Evolutionary conservation across 2,113 vertebrate genomes (phyloP).

Genomic region (Coracopsis vasa): DNA sequence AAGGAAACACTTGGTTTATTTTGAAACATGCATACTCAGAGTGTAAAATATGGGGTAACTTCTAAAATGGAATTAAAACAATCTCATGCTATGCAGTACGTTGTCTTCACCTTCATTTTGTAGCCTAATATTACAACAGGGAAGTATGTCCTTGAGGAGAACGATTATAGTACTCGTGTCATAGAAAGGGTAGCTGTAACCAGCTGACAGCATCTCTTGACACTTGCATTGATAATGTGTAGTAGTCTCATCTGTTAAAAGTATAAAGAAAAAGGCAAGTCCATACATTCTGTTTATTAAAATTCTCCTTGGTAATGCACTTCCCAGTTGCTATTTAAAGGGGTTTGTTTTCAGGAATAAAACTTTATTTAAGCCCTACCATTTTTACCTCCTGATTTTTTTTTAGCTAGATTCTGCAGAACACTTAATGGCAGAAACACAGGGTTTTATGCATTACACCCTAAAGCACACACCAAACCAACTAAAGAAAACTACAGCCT

Average conservation of each 20-base stretch:
- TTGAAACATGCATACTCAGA: not conserved
- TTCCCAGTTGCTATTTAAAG: not conserved
- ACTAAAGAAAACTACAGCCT: not conserved
- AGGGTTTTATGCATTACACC: not conserved
- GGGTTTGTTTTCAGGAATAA: not conserved
- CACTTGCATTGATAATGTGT: not conserved
- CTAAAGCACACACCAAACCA: not conserved
- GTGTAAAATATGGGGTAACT: not conserved
- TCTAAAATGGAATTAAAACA: not conserved
- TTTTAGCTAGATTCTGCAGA: not conserved
- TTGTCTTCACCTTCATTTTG: not conserved
- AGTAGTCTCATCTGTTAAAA: not conserved
- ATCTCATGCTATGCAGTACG: not conserved
- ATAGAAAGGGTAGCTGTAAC: not conserved
- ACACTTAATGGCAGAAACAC: not conserved
- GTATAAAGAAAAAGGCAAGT: not conserved
- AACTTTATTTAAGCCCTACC: not conserved
- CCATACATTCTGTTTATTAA: not conserved
- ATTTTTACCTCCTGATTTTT: not conserved
- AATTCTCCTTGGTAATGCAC: not conserved
- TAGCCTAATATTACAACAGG: not conserved
- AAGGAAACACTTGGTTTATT: not conserved
- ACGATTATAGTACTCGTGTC: not conserved
- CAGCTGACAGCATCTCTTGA: not conserved
- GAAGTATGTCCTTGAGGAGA: not conserved